Conservation (phyloP, 2,113 vertebrate genomes). For the Trogon surrucura region DNA sequence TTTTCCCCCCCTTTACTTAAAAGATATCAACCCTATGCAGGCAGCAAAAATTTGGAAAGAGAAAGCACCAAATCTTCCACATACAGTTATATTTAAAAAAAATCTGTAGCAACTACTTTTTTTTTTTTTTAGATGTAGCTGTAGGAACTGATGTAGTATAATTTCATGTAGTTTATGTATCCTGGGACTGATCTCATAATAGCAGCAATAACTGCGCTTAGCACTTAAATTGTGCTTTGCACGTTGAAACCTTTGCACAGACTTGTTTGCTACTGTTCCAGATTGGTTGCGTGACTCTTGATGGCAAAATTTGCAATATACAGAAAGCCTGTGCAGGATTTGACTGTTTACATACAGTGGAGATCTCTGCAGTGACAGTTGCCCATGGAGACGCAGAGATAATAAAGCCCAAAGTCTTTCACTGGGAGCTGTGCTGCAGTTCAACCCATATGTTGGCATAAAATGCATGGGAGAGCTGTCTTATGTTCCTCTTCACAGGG, state of each 20-base stretch:
- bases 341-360: slow-evolving; percentile 53
- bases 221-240: background rate
- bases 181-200: background rate
- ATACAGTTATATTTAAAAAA: background rate
- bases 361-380: slow-evolving; percentile 65
- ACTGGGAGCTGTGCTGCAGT: slow-evolving; percentile 24
- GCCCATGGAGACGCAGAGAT: slow-evolving; percentile 51
- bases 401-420: slow-evolving; percentile 49
- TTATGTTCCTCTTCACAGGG: background rate
- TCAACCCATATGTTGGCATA: slow-evolving; percentile 35
- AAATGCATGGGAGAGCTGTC: background rate
- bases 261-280: background rate
- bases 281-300: background rate
- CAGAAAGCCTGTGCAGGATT: background rate
- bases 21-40: background rate
- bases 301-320: background rate
- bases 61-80: background rate
- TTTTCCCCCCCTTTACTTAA: background rate
- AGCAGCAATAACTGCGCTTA: background rate
- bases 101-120: background rate
- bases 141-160: background rate
- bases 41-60: slow-evolving; percentile 14
- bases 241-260: background rate
- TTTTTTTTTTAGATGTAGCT: background rate
- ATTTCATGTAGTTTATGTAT: background rate